phyloP scores from a whole-genome alignment of 2,888 invertebrate species.

The Gryllus longicercus region DNA sequence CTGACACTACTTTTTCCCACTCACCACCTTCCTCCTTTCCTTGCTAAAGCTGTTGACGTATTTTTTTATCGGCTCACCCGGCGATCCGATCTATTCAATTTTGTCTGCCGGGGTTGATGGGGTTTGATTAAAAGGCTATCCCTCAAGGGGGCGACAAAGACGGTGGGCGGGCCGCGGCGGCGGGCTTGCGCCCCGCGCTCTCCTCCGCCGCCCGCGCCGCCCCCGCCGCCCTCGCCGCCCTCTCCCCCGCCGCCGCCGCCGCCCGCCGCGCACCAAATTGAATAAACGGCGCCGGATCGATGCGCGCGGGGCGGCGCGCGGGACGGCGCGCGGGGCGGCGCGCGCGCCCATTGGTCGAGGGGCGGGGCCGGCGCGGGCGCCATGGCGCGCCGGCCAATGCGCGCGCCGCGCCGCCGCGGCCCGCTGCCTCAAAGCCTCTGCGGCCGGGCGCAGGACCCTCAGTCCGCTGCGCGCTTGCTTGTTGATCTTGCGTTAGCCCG shows the following conservation, averaged over 20 bases:
- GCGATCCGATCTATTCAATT: not conserved
- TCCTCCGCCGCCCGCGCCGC: not conserved
- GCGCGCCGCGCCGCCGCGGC: constrained; percentile 38
- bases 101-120: constrained; percentile 22
- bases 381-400: constrained; percentile 39
- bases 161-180: constrained; percentile 21
- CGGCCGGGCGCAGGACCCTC: constrained; percentile 44
- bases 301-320: constrained; percentile 39
- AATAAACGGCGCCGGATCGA: constrained; percentile 28
- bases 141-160: constrained; percentile 1
- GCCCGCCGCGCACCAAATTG: constrained; percentile 24
- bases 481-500: constrained; percentile 42
- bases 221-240: not conserved
- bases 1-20: constrained; percentile 48
- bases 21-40: constrained; percentile 22
- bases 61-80: constrained; percentile 17
- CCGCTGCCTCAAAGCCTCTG: constrained; percentile 35
- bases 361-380: constrained; percentile 40
- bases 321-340: no score
- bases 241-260: not conserved
- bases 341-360: constrained; percentile 31
- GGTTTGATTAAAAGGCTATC: constrained; percentile 31
- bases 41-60: constrained; percentile 23
- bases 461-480: constrained; percentile 49
- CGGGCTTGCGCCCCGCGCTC: constrained; percentile 12